Conservation (phyloP, 2,888 invertebrate genomes). For the Ischnus inquisitorius region DNA sequence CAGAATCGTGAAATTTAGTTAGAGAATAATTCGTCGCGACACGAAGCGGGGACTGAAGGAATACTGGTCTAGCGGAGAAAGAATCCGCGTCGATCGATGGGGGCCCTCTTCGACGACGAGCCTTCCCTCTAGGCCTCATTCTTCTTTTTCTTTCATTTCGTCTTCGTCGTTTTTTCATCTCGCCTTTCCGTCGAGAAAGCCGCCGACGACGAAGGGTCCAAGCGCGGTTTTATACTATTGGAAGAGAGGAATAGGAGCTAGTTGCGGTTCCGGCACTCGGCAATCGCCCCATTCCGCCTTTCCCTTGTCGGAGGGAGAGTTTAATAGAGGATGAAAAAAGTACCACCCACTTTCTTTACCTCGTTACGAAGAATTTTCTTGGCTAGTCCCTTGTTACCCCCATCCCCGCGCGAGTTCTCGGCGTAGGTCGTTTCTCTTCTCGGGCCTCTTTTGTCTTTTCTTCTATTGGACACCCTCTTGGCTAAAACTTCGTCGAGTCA, state of each 20-base stretch:
- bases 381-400: conserved; percentile 42
- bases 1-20: conserved; percentile 43
- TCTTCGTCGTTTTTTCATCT: conserved; percentile 56
- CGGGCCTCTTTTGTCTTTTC: conserved; percentile 54
- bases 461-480: conserved; percentile 26
- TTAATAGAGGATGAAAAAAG: conserved; percentile 86
- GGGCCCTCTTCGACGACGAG: conserved; percentile 55
- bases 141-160: conserved; percentile 68
- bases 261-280: conserved; percentile 70
- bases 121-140: conserved; percentile 36
- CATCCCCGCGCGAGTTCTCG: conserved; percentile 49
- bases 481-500: conserved; percentile 60
- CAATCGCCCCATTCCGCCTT: conserved; percentile 85
- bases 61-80: conserved; percentile 47
- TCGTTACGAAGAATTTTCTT: conserved; percentile 53
- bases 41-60: conserved; percentile 68
- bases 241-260: conserved; percentile 74
- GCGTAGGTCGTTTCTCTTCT: conserved; percentile 60
- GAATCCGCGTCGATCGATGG: conserved; percentile 55
- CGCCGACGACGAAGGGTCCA: conserved; percentile 49
- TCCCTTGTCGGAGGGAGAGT: conserved; percentile 86
- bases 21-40: conserved; percentile 58
- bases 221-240: conserved; percentile 77
- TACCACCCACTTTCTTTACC: conserved; percentile 75
- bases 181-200: conserved; percentile 56